phyloP scores from a whole-genome alignment of 2,113 vertebrate species.

The Pipra filicauda region DNA sequence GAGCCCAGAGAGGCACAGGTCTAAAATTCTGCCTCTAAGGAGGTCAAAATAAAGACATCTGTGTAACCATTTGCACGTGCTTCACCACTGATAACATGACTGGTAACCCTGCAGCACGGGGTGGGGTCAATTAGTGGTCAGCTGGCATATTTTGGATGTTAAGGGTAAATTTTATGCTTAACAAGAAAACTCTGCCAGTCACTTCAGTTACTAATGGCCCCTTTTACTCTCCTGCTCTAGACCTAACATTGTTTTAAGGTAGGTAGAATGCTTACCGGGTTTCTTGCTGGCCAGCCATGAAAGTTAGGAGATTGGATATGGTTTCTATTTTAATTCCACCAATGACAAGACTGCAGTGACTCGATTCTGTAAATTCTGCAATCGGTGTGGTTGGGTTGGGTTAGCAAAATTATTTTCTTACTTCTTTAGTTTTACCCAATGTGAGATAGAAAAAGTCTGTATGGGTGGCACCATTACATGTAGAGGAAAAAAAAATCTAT shows the following conservation, averaged over 20 bases:
- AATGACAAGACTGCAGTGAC: background rate
- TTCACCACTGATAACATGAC: background rate
- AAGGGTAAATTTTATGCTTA: background rate
- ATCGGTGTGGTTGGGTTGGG: background rate
- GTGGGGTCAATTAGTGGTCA: background rate
- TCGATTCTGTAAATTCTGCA: background rate
- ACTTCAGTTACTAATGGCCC: background rate
- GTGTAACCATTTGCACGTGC: background rate
- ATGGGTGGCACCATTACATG: background rate
- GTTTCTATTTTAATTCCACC: background rate
- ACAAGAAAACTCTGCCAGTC: background rate
- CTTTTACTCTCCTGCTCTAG: background rate
- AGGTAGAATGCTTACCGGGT: background rate
- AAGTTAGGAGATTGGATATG: background rate
- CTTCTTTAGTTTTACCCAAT: background rate
- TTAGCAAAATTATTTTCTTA: background rate
- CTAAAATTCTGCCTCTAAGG: background rate
- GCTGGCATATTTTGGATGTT: background rate
- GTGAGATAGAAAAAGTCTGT: background rate
- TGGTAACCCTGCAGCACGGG: rapidly evolving
- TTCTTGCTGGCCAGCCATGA: background rate
- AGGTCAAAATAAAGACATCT: background rate
- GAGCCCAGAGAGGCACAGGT: background rate
- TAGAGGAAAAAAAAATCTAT: background rate
- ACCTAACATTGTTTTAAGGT: background rate